Percentiles rank a stretch among this genome's conserved stretches.
Evolutionary conservation across 2,113 vertebrate genomes (phyloP).

Genomic region (Neotragus pygmaeus): DNA sequence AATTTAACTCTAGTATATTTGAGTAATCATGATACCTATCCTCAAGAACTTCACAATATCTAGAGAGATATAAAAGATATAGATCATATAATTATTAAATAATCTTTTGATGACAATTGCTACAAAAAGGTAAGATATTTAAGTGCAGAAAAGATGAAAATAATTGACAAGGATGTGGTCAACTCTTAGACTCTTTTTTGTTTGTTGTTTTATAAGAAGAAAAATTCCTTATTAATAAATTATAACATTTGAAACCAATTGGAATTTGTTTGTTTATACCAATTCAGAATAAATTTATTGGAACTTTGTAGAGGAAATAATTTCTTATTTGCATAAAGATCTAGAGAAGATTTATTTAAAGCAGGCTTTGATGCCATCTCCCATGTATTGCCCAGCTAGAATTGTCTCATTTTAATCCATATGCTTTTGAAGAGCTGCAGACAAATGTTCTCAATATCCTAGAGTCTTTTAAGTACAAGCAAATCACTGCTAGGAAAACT

Average conservation of each 20-base stretch:
- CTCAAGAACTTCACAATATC: neutral
- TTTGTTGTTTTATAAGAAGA: neutral
- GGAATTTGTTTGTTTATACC: neutral
- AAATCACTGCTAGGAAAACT: neutral
- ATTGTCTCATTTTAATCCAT: conserved; percentile 37
- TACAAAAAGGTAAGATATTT: neutral
- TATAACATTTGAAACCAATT: neutral
- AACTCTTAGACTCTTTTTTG: neutral
- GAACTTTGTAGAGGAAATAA: neutral
- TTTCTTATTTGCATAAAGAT: conserved; percentile 16
- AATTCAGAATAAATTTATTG: neutral
- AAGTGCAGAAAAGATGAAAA: neutral
- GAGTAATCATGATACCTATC: neutral
- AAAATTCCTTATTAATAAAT: neutral
- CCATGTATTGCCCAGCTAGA: neutral
- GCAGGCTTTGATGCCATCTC: neutral
- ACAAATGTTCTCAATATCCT: conserved; percentile 6
- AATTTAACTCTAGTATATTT: no score
- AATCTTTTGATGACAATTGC: neutral
- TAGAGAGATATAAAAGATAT: neutral
- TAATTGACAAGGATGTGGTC: neutral
- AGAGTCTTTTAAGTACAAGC: neutral
- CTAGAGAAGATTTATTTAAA: neutral
- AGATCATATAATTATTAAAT: neutral
- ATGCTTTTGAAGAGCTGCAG: neutral